Conservation (phyloP, 2,888 invertebrate genomes). For the Drosophila anomalata region DNA sequence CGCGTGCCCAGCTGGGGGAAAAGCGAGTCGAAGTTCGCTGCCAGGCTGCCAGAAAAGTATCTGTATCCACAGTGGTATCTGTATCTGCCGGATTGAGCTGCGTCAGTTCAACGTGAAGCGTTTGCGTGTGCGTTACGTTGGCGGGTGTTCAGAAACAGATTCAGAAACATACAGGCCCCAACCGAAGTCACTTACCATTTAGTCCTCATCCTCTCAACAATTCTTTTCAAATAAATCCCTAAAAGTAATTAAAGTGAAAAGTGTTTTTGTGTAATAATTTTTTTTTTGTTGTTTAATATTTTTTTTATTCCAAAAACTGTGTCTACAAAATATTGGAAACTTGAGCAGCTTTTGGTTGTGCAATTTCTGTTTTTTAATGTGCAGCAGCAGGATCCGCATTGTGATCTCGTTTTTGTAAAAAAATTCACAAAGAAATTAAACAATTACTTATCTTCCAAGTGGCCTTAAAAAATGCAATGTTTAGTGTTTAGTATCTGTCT, state of each 20-base stretch:
- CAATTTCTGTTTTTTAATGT: background rate
- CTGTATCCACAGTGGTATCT: conserved; percentile 4
- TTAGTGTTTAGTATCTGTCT: background rate
- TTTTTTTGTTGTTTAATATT: background rate
- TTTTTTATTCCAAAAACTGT: background rate
- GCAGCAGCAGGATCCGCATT: background rate
- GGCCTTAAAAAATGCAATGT: background rate
- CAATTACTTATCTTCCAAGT: background rate
- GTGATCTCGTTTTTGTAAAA: background rate
- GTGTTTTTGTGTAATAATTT: background rate
- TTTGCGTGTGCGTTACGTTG: conserved; percentile 82
- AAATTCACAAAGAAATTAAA: background rate
- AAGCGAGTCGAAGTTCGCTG: background rate
- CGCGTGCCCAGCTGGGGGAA: conserved; percentile 25
- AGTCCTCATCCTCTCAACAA: background rate
- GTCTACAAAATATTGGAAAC: background rate
- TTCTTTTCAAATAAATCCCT: no score
- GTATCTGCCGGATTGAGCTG: conserved; percentile 20
- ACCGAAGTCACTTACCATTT: background rate
- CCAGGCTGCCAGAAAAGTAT: conserved; percentile 10
- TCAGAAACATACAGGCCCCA: background rate
- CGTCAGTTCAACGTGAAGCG: conserved; percentile 83
- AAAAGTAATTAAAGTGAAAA: background rate
- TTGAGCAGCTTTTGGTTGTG: conserved; percentile 1
- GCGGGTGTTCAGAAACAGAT: conserved; percentile 40